Base-by-base conservation (phyloP, 2,888 invertebrate species). In the Xanthorhoe designata region DNA sequence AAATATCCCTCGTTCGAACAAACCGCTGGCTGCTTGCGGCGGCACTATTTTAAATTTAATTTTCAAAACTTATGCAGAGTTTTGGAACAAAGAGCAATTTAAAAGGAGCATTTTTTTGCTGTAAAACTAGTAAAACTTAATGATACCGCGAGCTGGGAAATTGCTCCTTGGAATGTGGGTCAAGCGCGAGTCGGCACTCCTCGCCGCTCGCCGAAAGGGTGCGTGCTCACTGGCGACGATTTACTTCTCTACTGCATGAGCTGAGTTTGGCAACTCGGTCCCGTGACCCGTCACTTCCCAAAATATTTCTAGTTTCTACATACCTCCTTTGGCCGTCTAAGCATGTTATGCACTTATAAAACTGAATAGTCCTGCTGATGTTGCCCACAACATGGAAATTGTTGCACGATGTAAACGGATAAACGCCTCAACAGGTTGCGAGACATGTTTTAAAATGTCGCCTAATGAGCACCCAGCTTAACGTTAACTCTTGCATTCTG, bases 61-160 rank as follows among this genome's bases (percentile, higher is more conserved):
- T 55, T 60, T 32, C 1, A 45, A 38, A 61, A 56, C 35, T 61
- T 45, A 2, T 61, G 10, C 49, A 51, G 42, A 52, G 38, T 57
- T 61, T 52, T 47, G 18, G 57, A 71, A 71, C 61, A 68, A 67
- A 63, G 66, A 64, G 60, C 56, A 58, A 42, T 61, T 64, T 61
- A 64, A 62, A 55, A 63, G 49, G 49, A 61, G 56, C 68, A 10
- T 63, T 70, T 64, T 32, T 68, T 64, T 59, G 50, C 63, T 38
- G 47, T 42, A 64, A 66, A 56, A 57, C 42, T 57, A 57, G 63
- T 57, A 50, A 47, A 61, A 55, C 61, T 61, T 51, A 64, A 61
- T 61, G 61, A 63, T 38, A 58, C 60, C 57, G 63, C 60, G 60
- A 57, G 66, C 66, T 9, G 49, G 49, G 58, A 52, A 58, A 54